These are phyloP conservation scores for Diaprepes abbreviatus DNA, from an alignment of 2,888 invertebrate genomes.

Conservation along the genomic window DNA sequence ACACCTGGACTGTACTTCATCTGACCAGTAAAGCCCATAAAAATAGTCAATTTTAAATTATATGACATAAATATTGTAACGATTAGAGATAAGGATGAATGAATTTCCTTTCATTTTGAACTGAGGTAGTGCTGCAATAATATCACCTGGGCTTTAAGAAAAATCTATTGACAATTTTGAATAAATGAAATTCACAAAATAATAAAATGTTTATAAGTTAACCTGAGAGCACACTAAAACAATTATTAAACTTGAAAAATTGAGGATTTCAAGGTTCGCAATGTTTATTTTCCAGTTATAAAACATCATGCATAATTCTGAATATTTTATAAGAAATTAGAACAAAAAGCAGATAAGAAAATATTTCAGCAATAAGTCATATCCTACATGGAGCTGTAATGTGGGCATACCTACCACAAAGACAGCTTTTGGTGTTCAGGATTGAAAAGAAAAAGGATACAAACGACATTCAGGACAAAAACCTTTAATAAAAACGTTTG, in stretches of 20 bases:
- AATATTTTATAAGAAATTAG: conserved; percentile 20
- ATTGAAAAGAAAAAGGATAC: neutral
- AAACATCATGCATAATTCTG: conserved; percentile 12
- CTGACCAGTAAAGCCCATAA: too few species aligned
- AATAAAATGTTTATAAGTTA: too few species aligned
- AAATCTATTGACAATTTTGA: too few species aligned
- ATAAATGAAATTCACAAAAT: too few species aligned
- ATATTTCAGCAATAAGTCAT: conserved; percentile 33
- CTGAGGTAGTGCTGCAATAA: too few species aligned
- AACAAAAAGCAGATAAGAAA: conserved; percentile 28
- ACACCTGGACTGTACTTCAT: too few species aligned
- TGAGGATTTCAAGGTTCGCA: neutral
- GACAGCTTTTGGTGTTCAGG: neutral
- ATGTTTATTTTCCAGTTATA: neutral
- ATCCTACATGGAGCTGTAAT: conserved; percentile 8
- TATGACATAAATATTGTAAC: too few species aligned
- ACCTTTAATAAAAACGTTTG: neutral
- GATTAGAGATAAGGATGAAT: too few species aligned
- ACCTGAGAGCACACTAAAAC: too few species aligned
- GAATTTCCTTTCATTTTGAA: too few species aligned
- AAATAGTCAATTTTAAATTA: too few species aligned
- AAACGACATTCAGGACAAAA: neutral
- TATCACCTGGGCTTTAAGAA: too few species aligned
- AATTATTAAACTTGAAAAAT: neutral
- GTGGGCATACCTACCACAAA: neutral